Percentiles rank a stretch among this genome's conserved stretches.
Conservation (phyloP, 2,888 invertebrate genomes). For the Zele albiditarsus region DNA sequence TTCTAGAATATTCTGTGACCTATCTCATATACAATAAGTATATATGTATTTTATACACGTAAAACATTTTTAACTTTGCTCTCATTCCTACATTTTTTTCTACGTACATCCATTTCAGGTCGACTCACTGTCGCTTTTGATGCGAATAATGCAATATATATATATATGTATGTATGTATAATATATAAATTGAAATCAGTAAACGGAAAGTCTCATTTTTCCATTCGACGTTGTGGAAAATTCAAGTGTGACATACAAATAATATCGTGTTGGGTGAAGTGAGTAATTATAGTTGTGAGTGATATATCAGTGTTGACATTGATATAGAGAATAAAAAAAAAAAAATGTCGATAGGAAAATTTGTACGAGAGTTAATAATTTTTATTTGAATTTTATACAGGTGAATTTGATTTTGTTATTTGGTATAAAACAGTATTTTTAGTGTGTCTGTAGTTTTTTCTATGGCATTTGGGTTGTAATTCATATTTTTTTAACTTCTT, state of each 20-base stretch:
- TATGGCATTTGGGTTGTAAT: too few relatives aligned
- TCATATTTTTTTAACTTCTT: too few relatives aligned
- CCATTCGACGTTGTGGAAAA: constrained; percentile 1
- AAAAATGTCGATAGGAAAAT: too few relatives aligned
- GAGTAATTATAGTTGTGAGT: too few relatives aligned
- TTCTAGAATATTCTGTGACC: not conserved
- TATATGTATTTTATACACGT: not conserved
- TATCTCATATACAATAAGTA: not conserved
- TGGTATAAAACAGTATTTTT: too few relatives aligned
- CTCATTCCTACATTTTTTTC: not conserved
- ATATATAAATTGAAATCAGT: not conserved
- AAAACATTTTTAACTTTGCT: not conserved
- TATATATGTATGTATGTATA: too few relatives aligned
- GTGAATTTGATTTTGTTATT: too few relatives aligned
- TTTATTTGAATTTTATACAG: too few relatives aligned
- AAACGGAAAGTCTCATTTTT: not conserved
- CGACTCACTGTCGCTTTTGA: not conserved
- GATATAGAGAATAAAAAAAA: too few relatives aligned
- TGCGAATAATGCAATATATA: not conserved
- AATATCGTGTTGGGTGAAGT: not conserved
- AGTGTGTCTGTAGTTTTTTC: too few relatives aligned
- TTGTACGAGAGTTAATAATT: too few relatives aligned
- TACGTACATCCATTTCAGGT: not conserved
- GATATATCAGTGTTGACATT: too few relatives aligned
- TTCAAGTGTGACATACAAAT: not conserved